Percentiles rank a stretch among this genome's conserved stretches.
Conservation (phyloP, 2,888 invertebrate genomes). For the Mongoloraphidia duomilia region DNA sequence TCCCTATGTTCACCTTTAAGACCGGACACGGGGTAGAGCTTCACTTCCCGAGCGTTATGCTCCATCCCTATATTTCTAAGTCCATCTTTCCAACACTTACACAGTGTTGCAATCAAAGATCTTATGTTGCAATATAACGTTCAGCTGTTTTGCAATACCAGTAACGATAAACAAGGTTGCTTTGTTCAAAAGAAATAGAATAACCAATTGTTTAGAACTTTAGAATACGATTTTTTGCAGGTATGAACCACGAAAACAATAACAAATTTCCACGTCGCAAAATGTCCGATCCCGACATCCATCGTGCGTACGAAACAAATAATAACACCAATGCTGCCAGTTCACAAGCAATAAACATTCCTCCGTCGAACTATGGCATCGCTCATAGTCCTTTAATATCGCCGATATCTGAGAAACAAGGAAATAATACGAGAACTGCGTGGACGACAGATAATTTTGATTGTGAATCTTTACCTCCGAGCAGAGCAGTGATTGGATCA, state of each 20-base stretch:
- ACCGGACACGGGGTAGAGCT: too few species aligned
- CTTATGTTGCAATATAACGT: too few species aligned
- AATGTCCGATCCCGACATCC: slow-evolving; percentile 81
- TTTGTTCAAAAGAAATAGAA: too few species aligned
- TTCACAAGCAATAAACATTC: slow-evolving; percentile 30
- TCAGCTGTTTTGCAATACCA: too few species aligned
- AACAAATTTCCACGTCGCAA: slow-evolving; percentile 48
- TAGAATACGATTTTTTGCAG: too few species aligned
- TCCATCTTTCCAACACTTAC: too few species aligned
- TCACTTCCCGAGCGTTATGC: too few species aligned
- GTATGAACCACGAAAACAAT: slow-evolving; percentile 10
- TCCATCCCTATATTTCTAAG: too few species aligned
- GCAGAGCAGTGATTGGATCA: slow-evolving; percentile 39
- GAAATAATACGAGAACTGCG: slow-evolving; percentile 20
- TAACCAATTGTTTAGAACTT: too few species aligned
- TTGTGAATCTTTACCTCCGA: slow-evolving; percentile 36
- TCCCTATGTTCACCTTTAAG: too few species aligned
- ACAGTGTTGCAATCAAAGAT: too few species aligned
- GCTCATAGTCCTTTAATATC: slow-evolving; percentile 25
- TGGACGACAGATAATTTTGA: slow-evolving; percentile 28
- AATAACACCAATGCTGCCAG: slow-evolving; percentile 9
- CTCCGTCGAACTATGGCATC: slow-evolving; percentile 17
- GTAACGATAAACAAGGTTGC: too few species aligned
- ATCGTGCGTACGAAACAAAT: slow-evolving; percentile 36
- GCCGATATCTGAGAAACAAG: slow-evolving; percentile 19